These are phyloP conservation scores for Pollenia angustigena DNA, from an alignment of 2,888 invertebrate species.

Conservation along the genomic window DNA sequence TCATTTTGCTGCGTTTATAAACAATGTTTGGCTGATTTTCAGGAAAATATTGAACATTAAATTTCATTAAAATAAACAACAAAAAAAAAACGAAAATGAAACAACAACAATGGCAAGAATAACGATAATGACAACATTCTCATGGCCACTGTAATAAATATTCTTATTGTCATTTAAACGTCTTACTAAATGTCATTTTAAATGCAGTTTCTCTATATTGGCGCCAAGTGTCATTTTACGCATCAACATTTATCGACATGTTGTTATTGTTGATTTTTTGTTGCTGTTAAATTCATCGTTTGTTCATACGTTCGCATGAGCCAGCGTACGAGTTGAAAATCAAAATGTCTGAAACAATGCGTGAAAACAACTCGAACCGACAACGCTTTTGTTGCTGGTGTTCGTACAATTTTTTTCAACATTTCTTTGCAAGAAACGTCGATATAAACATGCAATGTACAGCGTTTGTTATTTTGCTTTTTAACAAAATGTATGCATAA, in stretches of 20 bases:
- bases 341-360: conserved; percentile 72
- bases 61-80: conserved; percentile 8
- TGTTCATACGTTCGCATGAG: not conserved
- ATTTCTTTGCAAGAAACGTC: conserved; percentile 24
- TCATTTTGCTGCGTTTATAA: conserved; percentile 9
- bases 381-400: conserved; percentile 56
- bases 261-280: conserved; percentile 50
- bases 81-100: conserved; percentile 38
- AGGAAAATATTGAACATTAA: conserved; percentile 49
- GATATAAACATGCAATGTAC: conserved; percentile 47
- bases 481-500: conserved; percentile 70
- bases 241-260: conserved; percentile 73
- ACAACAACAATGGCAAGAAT: conserved; percentile 34
- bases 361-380: conserved; percentile 72
- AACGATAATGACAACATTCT: conserved; percentile 65
- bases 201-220: conserved; percentile 76
- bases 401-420: not conserved
- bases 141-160: conserved; percentile 73
- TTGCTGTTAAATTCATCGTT: conserved; percentile 37
- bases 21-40: conserved; percentile 44
- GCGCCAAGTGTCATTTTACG: conserved; percentile 79
- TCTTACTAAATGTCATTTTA: conserved; percentile 77
- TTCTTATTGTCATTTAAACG: conserved; percentile 77
- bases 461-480: conserved; percentile 4
- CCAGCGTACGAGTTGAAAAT: conserved; percentile 42